A percentile compares a stretch with the other conserved stretches of the same genome.
Evolutionary conservation across 2,888 invertebrate species (phyloP).

Genomic region (Elegia similella): DNA sequence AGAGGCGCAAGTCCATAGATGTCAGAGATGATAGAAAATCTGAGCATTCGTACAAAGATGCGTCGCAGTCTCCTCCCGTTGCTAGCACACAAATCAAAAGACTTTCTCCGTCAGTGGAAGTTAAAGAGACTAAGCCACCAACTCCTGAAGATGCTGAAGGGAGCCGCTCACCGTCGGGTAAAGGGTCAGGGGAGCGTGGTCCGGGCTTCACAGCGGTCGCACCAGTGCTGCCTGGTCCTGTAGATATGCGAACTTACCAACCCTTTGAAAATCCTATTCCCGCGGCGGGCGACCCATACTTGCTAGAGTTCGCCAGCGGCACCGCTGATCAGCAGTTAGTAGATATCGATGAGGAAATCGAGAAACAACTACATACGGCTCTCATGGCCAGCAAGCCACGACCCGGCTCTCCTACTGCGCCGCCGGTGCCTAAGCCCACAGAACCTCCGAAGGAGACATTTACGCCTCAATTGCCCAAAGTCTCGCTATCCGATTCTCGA

Average conservation of each 20-base stretch:
- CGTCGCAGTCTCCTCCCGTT: slow-evolving; percentile 81
- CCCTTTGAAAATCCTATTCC: slow-evolving; percentile 82
- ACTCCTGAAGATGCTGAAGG: slow-evolving; percentile 59
- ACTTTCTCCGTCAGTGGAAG: slow-evolving; percentile 53
- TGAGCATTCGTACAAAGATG: slow-evolving; percentile 77
- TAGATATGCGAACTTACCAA: slow-evolving; percentile 94
- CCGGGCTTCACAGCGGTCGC: slow-evolving; percentile 80
- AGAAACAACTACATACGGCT: slow-evolving; percentile 87
- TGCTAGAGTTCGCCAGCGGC: slow-evolving; percentile 85
- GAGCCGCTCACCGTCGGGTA: slow-evolving; percentile 42
- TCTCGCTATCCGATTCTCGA: slow-evolving; percentile 89
- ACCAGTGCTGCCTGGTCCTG: slow-evolving; percentile 91
- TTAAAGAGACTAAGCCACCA: slow-evolving; percentile 71
- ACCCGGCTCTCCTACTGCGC: slow-evolving; percentile 44
- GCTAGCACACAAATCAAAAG: slow-evolving; percentile 70
- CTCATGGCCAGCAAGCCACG: slow-evolving; percentile 82
- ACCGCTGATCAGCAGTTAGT: slow-evolving; percentile 86
- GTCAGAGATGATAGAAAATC: slow-evolving; percentile 82
- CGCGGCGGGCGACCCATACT: slow-evolving; percentile 75
- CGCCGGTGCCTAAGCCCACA: slow-evolving; percentile 32
- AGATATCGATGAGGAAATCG: slow-evolving; percentile 90
- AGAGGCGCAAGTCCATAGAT: slow-evolving; percentile 88
- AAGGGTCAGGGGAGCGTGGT: slow-evolving; percentile 38
- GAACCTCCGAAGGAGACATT: slow-evolving; percentile 49
- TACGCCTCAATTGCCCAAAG: slow-evolving; percentile 80